Percentiles rank a stretch among this genome's conserved stretches.
phyloP scores from a whole-genome alignment of 2,113 vertebrate species.

The Pogona vitticeps region DNA sequence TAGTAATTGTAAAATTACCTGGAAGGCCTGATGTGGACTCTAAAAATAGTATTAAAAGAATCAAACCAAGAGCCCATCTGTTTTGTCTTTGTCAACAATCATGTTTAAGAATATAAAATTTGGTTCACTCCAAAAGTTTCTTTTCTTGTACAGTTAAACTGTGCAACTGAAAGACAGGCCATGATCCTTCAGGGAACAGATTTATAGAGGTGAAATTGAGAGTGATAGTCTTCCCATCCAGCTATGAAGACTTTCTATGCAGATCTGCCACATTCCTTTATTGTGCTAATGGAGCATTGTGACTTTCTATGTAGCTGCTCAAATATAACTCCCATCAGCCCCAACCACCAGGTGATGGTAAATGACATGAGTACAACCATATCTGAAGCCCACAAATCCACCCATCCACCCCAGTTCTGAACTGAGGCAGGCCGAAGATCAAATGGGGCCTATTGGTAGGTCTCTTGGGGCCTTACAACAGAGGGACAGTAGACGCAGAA shows the following conservation, averaged over 20 bases:
- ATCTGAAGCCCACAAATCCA: background rate
- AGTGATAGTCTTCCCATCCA: background rate
- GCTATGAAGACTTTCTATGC: background rate
- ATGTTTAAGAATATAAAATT: slow-evolving; percentile 25
- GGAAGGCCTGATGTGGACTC: slow-evolving; percentile 74
- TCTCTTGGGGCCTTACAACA: background rate
- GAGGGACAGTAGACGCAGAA: background rate
- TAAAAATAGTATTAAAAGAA: slow-evolving; percentile 89
- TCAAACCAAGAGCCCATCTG: slow-evolving; percentile 74
- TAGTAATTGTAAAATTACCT: slow-evolving; percentile 93
- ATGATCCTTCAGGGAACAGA: no score
- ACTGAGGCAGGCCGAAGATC: background rate
- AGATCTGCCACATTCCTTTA: background rate
- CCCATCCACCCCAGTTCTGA: no score
- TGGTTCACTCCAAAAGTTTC: background rate
- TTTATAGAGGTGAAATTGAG: background rate
- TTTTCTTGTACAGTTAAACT: background rate
- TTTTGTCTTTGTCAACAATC: slow-evolving; percentile 61
- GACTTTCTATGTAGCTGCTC: background rate
- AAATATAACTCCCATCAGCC: background rate
- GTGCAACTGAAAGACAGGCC: background rate
- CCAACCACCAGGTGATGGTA: background rate
- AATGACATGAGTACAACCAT: background rate
- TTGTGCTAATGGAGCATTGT: background rate
- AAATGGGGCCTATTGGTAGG: background rate